These are phyloP conservation scores for Dendropsophus ebraccatus DNA, from an alignment of 2,113 vertebrate genomes.

Conservation along the genomic window DNA sequence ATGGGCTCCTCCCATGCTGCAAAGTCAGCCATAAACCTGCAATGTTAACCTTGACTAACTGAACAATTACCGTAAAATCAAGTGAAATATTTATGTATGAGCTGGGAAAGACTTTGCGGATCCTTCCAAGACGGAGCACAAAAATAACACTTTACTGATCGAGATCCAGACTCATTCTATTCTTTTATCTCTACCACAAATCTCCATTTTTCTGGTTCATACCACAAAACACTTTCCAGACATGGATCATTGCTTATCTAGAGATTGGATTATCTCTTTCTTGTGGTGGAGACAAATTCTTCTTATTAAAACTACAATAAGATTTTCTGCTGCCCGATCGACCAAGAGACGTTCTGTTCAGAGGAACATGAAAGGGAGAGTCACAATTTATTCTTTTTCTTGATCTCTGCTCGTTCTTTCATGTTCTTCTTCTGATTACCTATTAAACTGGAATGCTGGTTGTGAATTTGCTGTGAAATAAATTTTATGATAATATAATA, in stretches of 20 bases:
- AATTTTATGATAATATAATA: neutral
- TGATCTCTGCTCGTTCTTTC: neutral
- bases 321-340: neutral
- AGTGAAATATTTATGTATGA: neutral
- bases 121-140: neutral
- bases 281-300: constrained; percentile 6
- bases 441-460: neutral
- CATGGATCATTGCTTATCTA: constrained; percentile 14
- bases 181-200: constrained; percentile 21
- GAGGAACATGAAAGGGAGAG: neutral
- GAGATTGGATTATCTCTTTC: constrained; percentile 9
- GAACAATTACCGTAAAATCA: neutral
- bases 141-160: neutral
- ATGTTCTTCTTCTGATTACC: neutral
- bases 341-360: neutral
- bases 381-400: neutral
- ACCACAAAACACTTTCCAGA: constrained; percentile 24
- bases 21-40: too few relatives aligned
- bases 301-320: neutral
- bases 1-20: too few relatives aligned
- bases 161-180: neutral
- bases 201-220: neutral
- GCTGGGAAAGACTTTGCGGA: neutral
- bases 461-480: neutral
- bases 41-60: neutral